Percentiles rank a stretch among this genome's conserved stretches.
Evolutionary conservation across 2,113 vertebrate species (phyloP).

Genomic region (Puntigrus tetrazona): DNA sequence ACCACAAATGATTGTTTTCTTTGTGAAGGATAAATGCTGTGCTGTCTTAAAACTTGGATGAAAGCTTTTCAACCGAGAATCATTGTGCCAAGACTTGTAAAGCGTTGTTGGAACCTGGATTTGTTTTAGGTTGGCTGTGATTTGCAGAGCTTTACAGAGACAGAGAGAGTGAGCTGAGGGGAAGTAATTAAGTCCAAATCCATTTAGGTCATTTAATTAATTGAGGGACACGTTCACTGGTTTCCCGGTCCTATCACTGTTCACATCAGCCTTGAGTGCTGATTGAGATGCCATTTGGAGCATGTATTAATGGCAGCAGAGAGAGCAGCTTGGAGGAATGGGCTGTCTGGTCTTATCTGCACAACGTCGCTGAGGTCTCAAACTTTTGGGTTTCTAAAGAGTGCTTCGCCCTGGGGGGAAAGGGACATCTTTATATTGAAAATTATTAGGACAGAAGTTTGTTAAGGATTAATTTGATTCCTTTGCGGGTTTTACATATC

Average conservation of each 20-base stretch:
- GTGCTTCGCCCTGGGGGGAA: not conserved
- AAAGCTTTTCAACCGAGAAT: not conserved
- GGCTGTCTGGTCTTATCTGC: slow-evolving; percentile 27
- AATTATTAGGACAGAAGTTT: not conserved
- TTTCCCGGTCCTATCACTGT: slow-evolving; percentile 46
- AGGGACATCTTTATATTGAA: not conserved
- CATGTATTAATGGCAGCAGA: slow-evolving; percentile 54
- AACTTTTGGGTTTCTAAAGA: slow-evolving; percentile 27
- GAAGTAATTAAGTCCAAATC: slow-evolving; percentile 55
- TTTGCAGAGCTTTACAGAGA: slow-evolving; percentile 24
- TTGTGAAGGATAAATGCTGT: not conserved
- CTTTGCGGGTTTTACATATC: not conserved
- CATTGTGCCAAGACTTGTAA: slow-evolving; percentile 27
- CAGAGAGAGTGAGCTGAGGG: slow-evolving; percentile 43
- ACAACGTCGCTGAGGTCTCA: not conserved
- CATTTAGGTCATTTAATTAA: slow-evolving; percentile 60
- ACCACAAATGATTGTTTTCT: not conserved
- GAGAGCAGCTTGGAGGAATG: slow-evolving; percentile 22
- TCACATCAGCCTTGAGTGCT: slow-evolving; percentile 49
- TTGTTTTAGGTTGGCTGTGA: slow-evolving; percentile 27
- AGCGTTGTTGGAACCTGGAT: slow-evolving; percentile 7
- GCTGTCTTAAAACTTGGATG: not conserved
- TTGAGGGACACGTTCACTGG: slow-evolving; percentile 52
- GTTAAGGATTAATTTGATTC: slow-evolving; percentile 11
- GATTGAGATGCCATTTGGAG: slow-evolving; percentile 39